phyloP scores from a whole-genome alignment of 2,888 invertebrate genomes.

The Strigamia crassipes region DNA sequence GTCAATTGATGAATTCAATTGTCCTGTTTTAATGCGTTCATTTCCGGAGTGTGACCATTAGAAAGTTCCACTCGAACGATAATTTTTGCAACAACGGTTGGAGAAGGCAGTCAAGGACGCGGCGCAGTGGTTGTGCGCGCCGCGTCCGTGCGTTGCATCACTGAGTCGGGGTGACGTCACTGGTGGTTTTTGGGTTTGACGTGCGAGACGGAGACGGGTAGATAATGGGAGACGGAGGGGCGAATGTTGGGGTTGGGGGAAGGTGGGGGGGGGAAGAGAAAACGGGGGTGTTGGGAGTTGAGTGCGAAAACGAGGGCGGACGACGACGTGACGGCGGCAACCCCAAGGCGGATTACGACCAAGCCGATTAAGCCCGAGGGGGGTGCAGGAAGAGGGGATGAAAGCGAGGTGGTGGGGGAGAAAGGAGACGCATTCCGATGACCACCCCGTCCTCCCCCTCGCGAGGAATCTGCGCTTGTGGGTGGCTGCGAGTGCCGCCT shows the following conservation, averaged over 20 bases:
- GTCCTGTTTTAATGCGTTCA: conserved; percentile 27
- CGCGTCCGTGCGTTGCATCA: conserved; percentile 21
- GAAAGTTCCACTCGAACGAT: conserved; percentile 40
- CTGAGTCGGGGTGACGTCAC: conserved; percentile 12
- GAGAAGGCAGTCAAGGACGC: conserved; percentile 35
- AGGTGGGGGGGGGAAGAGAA: background rate
- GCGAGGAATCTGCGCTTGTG: conserved; percentile 36
- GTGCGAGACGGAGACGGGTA: background rate
- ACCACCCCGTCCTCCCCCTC: conserved; percentile 40
- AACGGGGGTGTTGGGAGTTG: background rate
- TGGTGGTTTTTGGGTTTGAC: background rate
- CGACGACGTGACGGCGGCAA: conserved; percentile 40
- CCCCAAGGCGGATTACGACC: conserved; percentile 40
- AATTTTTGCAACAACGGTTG: conserved; percentile 31
- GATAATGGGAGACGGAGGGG: background rate
- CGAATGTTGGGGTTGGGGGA: background rate
- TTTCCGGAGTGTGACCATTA: conserved; percentile 42
- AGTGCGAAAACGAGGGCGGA: conserved; percentile 35
- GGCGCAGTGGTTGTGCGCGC: background rate
- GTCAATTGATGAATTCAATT: conserved; percentile 40
- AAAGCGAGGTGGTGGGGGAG: background rate
- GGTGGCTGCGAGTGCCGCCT: conserved; percentile 40
- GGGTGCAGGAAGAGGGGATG: conserved; percentile 23
- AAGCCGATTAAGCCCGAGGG: conserved; percentile 27
- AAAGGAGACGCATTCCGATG: conserved; percentile 32